Percentiles rank a stretch among this genome's conserved stretches.
These are phyloP conservation scores for Calameuta filiformis DNA, from an alignment of 2,888 invertebrate genomes.

Conservation along the genomic window DNA sequence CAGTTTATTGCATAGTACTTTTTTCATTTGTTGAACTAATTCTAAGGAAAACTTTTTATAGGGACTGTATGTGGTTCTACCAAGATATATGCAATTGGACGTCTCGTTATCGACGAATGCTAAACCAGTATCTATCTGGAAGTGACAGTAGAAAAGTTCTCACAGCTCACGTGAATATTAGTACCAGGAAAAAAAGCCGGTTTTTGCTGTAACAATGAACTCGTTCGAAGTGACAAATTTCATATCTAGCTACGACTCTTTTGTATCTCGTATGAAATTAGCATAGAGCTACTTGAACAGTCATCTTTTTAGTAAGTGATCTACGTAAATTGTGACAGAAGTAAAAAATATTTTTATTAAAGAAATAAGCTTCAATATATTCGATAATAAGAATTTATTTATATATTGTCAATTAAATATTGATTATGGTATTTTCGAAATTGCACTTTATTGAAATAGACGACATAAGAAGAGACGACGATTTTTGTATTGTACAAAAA, in stretches of 20 bases:
- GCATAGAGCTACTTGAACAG: conserved; percentile 41
- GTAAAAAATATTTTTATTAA: conserved; percentile 12
- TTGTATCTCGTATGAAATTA: conserved; percentile 32
- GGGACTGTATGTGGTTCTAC: neutral
- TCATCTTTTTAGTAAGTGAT: conserved; percentile 25
- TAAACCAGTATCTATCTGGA: conserved; percentile 12
- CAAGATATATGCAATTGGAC: neutral
- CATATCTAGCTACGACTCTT: conserved; percentile 13
- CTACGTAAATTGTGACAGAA: conserved; percentile 24
- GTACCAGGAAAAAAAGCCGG: conserved; percentile 32
- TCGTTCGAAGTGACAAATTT: conserved; percentile 47
- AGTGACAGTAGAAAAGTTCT: conserved; percentile 14
- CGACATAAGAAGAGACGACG: neutral
- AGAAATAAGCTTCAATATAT: neutral
- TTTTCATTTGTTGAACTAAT: neutral
- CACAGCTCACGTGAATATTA: conserved; percentile 14
- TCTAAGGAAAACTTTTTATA: neutral
- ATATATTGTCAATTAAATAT: neutral
- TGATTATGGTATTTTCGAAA: neutral
- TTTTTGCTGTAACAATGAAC: conserved; percentile 34
- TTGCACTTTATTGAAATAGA: neutral
- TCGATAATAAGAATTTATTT: neutral
- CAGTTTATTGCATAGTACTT: neutral
- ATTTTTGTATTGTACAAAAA: neutral
- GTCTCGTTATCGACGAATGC: conserved; percentile 10